Percentiles rank a stretch among this genome's conserved stretches.
phyloP scores from a whole-genome alignment of 2,797 vertebrate species.

The Corythornis leucogaster region DNA sequence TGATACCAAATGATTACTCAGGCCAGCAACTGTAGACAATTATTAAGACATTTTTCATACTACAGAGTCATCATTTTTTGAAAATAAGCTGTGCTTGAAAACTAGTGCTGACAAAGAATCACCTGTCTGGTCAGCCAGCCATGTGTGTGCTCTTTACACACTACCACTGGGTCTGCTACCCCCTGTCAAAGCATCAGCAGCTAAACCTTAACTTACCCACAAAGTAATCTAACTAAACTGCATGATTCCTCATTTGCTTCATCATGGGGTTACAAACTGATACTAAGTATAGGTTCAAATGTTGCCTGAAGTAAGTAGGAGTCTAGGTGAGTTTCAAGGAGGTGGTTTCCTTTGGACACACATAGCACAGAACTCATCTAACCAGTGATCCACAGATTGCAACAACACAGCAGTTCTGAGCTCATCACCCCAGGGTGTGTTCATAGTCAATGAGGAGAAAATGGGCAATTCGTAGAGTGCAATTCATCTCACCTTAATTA shows the following conservation, averaged over 20 bases:
- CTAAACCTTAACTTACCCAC: not conserved
- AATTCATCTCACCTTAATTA: conserved; percentile 4
- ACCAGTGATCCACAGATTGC: not conserved
- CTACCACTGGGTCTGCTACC: not conserved
- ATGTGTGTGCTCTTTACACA: not conserved
- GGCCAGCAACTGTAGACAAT: not conserved
- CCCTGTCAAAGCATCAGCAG: not conserved
- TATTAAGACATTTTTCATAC: not conserved
- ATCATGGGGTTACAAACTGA: not conserved
- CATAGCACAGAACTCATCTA: not conserved
- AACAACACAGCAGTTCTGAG: not conserved
- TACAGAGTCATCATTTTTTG: not conserved
- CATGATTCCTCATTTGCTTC: not conserved
- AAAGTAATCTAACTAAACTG: not conserved
- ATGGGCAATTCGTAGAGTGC: not conserved
- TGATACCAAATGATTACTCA: not conserved
- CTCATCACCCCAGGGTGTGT: not conserved
- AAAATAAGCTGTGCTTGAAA: not conserved
- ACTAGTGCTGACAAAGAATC: not conserved
- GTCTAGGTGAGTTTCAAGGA: not conserved
- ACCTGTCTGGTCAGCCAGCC: not conserved
- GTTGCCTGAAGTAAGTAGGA: not conserved
- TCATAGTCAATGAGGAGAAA: not conserved
- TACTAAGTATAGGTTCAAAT: not conserved
- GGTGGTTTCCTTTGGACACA: not conserved